These are phyloP conservation scores for Terrapene triunguis DNA, from an alignment of 2,113 vertebrate species.

Conservation along the genomic window DNA sequence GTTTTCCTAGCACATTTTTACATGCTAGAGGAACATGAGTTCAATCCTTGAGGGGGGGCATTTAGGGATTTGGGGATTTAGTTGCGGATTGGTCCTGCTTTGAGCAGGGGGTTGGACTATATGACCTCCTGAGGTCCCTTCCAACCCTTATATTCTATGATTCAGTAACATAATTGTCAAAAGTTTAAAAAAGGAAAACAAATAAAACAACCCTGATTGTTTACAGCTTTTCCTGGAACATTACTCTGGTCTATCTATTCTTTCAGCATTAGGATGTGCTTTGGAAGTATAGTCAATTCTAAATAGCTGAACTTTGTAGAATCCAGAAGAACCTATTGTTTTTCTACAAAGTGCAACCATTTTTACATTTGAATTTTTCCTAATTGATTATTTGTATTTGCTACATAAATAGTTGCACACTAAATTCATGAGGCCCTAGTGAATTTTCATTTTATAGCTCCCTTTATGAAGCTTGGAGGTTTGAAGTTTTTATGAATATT, in stretches of 20 bases:
- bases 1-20: neutral
- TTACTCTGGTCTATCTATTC: accelerated
- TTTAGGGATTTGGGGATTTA: too few species aligned
- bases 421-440: neutral
- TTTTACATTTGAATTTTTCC: neutral
- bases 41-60: too few species aligned
- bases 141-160: too few species aligned
- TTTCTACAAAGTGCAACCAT: neutral
- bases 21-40: accelerated
- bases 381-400: neutral
- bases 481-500: conserved; percentile 15
- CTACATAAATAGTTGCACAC: neutral
- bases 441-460: neutral
- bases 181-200: neutral
- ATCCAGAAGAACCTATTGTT: neutral
- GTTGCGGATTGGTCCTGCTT: too few species aligned
- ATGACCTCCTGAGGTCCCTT: too few species aligned
- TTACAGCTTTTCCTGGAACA: neutral
- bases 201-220: accelerated
- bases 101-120: too few species aligned
- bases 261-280: neutral
- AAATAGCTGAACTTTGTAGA: neutral
- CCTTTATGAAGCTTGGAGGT: neutral
- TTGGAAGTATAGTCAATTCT: neutral
- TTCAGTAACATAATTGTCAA: neutral